Evolutionary conservation across 2,797 vertebrate genomes (phyloP).

Genomic region (Ctenosaura bakeri): DNA sequence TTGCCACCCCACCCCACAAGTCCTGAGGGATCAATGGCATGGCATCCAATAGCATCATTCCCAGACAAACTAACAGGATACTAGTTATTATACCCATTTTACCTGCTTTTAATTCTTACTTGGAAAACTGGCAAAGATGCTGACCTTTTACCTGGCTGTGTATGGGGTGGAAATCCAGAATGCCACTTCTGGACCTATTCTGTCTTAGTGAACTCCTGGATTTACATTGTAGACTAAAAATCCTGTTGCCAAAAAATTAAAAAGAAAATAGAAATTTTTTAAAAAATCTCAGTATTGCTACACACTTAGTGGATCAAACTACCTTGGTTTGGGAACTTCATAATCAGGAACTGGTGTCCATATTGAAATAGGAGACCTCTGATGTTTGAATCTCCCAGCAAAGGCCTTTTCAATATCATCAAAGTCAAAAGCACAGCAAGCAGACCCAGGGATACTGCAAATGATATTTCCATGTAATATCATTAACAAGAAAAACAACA

Average conservation of each 20-base stretch:
- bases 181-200: too few relatives aligned
- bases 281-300: too few relatives aligned
- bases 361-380: constrained; percentile 94
- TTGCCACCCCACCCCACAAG: background rate
- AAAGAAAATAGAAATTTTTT: too few relatives aligned
- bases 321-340: constrained; percentile 95
- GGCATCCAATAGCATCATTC: background rate
- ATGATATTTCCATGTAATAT: constrained; percentile 64
- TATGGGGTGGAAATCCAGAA: background rate
- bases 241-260: background rate
- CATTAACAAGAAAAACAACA: too few relatives aligned
- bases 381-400: constrained; percentile 96
- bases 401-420: constrained; percentile 93
- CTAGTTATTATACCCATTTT: too few relatives aligned
- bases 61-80: background rate
- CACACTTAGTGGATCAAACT: constrained; percentile 23
- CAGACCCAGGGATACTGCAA: constrained; percentile 95
- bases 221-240: background rate
- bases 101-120: background rate
- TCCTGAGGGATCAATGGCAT: background rate
- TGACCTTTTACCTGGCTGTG: too few relatives aligned
- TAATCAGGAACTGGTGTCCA: constrained; percentile 97
- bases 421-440: constrained; percentile 97
- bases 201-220: background rate
- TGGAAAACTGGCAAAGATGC: background rate